Evolutionary conservation across 1,140 invertebrate genomes (phyloP), one percentile per base, ranked within the genome.

Genomic region (Alviniconcha marisindica): DNA sequence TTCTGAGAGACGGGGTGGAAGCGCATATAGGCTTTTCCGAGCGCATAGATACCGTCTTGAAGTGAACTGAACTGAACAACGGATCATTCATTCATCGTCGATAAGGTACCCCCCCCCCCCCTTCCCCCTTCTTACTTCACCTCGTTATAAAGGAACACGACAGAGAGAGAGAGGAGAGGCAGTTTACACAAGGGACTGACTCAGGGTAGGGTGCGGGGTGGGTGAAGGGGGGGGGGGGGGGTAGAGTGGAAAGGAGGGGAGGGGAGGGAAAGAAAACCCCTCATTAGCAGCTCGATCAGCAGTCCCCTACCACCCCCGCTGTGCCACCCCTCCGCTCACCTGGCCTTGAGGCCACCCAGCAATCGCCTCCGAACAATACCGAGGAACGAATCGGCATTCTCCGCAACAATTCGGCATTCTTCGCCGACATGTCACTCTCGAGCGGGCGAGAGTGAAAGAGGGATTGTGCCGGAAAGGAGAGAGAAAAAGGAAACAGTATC

Each of bases 371-470:
- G 60, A 63, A 63, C 60, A 63, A 63, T 63, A 24, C 60, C 60
- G 60, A 63, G 60, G 60, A 63, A 63, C 60, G 28, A 63, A 63
- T 63, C 60, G 60, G 60, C 60, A 63, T 31, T 63, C 60, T 63
- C 24, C 60, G 44, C 44, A 48, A 48, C 44, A 48, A 48, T 48
- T 48, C 44, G 44, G 44, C 44, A 48, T 48, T 48, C 44, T 48
- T 48, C 44, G 44, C 7, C 44, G 18, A 18, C 60, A 24, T 63
- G 60, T 63, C 60, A 63, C 60, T 31, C 21, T 24, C 28, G 10
- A 63, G 24, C 10, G 28, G 60, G 60, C 60, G 4, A 12, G 60
- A 24, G 60, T 63, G 60, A 63, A 63, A 63, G 28, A 31, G 24
- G 60, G 28, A 63, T 63, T 63, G 60, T 24, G 60, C 4, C 24